These are phyloP conservation scores for Sminthurinus aureus DNA, from an alignment of 2,888 invertebrate genomes.

Conservation along the genomic window DNA sequence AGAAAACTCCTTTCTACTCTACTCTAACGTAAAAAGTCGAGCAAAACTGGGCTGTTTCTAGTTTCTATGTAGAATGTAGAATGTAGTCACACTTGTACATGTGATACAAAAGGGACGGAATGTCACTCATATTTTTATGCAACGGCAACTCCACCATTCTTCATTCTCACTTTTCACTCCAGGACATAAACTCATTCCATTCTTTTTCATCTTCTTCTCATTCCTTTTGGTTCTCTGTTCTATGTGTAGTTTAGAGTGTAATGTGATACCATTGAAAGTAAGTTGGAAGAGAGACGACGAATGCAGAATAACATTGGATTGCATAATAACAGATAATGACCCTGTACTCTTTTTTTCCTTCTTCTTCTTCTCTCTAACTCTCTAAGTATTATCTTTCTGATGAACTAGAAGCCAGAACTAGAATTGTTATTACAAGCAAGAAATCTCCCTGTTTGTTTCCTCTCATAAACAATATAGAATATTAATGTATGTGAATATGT, in stretches of 20 bases:
- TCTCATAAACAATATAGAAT: background rate
- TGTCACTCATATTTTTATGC: conserved; percentile 27
- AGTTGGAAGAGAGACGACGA: no score
- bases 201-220: no score
- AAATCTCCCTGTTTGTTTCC: background rate
- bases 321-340: conserved; percentile 41
- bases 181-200: conserved; percentile 26
- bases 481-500: background rate
- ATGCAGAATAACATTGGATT: background rate
- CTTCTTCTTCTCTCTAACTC: background rate
- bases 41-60: no score
- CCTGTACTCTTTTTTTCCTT: conserved; percentile 23
- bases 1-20: no score
- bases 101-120: conserved; percentile 3
- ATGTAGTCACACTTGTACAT: no score
- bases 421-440: conserved; percentile 6
- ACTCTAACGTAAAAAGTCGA: no score
- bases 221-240: no score
- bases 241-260: no score
- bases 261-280: no score
- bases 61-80: no score
- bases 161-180: conserved; percentile 31
- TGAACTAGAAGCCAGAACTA: conserved; percentile 30
- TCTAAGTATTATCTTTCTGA: background rate
- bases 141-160: conserved; percentile 4